Evolutionary conservation across 2,797 vertebrate species (phyloP).

Genomic region (Muscicapa striata): DNA sequence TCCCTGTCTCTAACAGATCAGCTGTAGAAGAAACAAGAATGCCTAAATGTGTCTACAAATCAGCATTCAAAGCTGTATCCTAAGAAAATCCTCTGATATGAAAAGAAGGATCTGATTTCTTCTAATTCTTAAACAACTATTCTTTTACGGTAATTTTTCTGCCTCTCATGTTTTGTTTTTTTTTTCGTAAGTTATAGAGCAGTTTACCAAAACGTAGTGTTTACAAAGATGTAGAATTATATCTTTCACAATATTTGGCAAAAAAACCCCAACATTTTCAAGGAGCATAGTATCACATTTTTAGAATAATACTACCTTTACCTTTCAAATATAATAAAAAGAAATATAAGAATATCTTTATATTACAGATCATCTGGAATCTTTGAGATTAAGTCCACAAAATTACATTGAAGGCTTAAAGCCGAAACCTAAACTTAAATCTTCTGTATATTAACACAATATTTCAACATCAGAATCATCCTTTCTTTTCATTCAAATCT

Average conservation of each 20-base stretch:
- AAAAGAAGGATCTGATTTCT: not conserved
- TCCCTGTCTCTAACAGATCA: not conserved
- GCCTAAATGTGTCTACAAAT: not conserved
- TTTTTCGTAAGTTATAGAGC: not conserved
- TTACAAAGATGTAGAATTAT: not conserved
- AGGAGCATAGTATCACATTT: not conserved
- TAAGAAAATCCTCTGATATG: not conserved
- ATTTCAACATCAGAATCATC: not conserved
- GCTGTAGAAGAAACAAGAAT: not conserved
- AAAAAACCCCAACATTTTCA: not conserved
- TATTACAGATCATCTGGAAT: not conserved
- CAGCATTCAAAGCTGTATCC: not conserved
- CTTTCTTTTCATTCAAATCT: not conserved
- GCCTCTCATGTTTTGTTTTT: not conserved
- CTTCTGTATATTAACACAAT: not conserved
- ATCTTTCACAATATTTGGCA: not conserved
- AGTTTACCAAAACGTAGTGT: not conserved
- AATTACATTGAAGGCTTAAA: not conserved
- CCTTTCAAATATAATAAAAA: not conserved
- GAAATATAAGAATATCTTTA: not conserved
- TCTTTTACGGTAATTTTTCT: not conserved
- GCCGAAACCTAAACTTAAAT: not conserved
- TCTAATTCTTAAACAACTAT: not conserved
- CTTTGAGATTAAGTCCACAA: not conserved
- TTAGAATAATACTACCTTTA: not conserved